Evolutionary conservation across 1,140 invertebrate species (phyloP).

Genomic region (Apis mellifera): DNA sequence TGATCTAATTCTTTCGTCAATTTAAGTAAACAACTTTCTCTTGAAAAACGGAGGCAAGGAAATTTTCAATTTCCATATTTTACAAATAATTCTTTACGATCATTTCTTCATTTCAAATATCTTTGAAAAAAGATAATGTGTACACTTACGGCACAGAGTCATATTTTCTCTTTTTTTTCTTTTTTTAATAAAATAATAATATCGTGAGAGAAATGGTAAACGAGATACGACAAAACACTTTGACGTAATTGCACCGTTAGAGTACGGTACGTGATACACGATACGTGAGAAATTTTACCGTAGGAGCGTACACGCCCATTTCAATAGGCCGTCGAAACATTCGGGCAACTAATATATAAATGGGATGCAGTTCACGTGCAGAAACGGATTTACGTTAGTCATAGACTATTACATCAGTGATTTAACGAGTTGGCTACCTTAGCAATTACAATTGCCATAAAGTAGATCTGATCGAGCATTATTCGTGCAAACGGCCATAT

Average conservation of each 20-base stretch:
- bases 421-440: not conserved
- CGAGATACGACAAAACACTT: not conserved
- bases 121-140: no score
- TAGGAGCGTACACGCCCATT: conserved; percentile 30
- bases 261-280: conserved; percentile 16
- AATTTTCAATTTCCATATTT: no score
- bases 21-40: not conserved
- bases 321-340: conserved; percentile 34
- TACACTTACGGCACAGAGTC: no score
- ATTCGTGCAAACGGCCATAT: not conserved
- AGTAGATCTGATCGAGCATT: not conserved
- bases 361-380: not conserved
- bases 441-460: conserved; percentile 7
- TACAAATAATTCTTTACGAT: no score
- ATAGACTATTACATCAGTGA: conserved; percentile 1
- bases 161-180: no score
- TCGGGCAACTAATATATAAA: conserved; percentile 11
- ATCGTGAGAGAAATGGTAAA: not conserved
- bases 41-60: no score
- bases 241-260: not conserved
- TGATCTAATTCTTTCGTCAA: not conserved
- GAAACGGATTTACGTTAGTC: conserved; percentile 19
- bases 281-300: conserved; percentile 49
- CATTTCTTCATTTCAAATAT: not conserved
- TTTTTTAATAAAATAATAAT: not conserved